phyloP scores from a whole-genome alignment of 2,797 vertebrate species.

The Dendrocincla tyrannina region DNA sequence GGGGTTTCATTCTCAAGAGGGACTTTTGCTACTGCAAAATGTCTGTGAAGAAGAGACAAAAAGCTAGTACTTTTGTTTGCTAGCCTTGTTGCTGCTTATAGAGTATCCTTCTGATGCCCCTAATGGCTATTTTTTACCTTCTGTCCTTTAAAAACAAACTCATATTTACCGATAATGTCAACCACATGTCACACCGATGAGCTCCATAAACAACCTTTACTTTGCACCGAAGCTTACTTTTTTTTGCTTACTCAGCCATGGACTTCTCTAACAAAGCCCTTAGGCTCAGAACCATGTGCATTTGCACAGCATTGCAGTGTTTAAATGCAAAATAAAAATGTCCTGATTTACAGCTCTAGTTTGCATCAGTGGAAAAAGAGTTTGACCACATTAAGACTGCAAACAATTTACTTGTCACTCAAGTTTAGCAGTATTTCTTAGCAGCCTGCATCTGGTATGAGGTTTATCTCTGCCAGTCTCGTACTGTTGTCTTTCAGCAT shows the following conservation, averaged over 20 bases:
- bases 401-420: background rate
- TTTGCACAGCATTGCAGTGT: background rate
- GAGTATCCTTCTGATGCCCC: background rate
- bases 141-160: background rate
- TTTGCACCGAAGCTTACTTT: background rate
- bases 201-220: background rate
- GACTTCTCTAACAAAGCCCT: background rate
- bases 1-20: background rate
- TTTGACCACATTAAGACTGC: background rate
- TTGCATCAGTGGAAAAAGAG: background rate
- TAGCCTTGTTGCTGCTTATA: background rate
- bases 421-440: background rate
- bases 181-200: background rate
- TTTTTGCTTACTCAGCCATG: background rate
- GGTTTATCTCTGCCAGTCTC: background rate
- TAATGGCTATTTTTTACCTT: background rate
- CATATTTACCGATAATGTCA: background rate
- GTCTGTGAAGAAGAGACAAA: background rate
- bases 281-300: background rate
- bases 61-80: background rate
- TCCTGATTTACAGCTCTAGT: background rate
- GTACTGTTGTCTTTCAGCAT: constrained; percentile 6
- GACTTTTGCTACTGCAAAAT: constrained; percentile 20
- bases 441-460: background rate
- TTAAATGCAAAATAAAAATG: background rate